Percentiles rank a stretch among this genome's conserved stretches.
phyloP scores from a whole-genome alignment of 2,797 vertebrate species.

The Salarias fasciatus region DNA sequence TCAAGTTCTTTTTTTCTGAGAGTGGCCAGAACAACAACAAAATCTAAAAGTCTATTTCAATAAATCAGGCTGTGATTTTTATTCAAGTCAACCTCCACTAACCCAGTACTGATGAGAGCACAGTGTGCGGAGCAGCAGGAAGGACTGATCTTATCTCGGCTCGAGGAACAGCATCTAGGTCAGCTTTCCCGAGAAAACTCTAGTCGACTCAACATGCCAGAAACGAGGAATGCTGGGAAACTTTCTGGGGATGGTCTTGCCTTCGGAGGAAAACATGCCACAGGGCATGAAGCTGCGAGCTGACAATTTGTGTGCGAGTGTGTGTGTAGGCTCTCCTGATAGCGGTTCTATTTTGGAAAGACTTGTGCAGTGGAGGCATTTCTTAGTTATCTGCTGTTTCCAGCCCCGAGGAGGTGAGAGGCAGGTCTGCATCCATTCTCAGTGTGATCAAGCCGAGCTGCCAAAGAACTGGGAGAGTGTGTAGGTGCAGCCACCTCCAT shows the following conservation, averaged over 20 bases:
- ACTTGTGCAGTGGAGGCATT: conserved; percentile 64
- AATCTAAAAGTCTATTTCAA: too few species aligned
- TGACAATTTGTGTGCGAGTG: conserved; percentile 42
- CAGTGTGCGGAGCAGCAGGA: conserved; percentile 23
- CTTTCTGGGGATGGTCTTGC: conserved; percentile 48
- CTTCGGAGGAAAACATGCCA: conserved; percentile 56
- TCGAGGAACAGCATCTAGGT: conserved; percentile 23
- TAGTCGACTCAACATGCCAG: conserved; percentile 24
- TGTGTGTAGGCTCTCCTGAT: conserved; percentile 58
- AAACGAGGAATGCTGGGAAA: conserved; percentile 50
- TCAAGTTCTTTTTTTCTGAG: too few species aligned
- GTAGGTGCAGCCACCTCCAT: conserved; percentile 43
- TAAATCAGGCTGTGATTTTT: too few species aligned
- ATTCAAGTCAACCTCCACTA: too few species aligned
- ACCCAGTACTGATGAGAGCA: conserved; percentile 6
- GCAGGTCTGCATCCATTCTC: conserved; percentile 65
- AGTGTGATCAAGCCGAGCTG: conserved; percentile 52
- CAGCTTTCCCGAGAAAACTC: conserved; percentile 28
- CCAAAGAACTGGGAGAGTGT: conserved; percentile 47
- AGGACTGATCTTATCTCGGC: conserved; percentile 34
- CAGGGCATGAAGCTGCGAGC: conserved; percentile 55
- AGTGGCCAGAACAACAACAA: too few species aligned
- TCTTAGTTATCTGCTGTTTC: conserved; percentile 71
- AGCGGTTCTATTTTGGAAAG: conserved; percentile 72
- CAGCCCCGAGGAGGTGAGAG: conserved; percentile 71